Conservation (phyloP, 2,888 invertebrate genomes). For the Dimorphilus gyrociliatus region DNA sequence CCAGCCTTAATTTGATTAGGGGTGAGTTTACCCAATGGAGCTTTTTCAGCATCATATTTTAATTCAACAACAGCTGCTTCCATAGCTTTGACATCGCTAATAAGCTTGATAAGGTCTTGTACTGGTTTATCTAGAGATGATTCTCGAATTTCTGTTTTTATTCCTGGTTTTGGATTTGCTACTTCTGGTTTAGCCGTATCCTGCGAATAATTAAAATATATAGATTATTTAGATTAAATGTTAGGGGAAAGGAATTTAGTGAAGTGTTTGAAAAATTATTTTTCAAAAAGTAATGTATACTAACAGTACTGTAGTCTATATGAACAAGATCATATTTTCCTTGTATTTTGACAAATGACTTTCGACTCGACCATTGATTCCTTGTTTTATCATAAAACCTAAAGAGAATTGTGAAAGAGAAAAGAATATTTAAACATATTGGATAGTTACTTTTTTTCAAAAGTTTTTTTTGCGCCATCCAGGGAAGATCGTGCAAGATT, state of each 20-base stretch:
- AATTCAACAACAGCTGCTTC: conserved; percentile 40
- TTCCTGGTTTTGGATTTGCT: too few relatives aligned
- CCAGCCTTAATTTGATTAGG: conserved; percentile 40
- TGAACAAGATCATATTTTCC: conserved; percentile 41
- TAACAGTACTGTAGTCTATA: conserved; percentile 40
- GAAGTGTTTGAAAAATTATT: too few relatives aligned
- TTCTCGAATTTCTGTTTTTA: too few relatives aligned
- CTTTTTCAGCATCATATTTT: conserved; percentile 41
- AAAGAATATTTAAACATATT: too few relatives aligned
- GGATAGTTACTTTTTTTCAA: conserved; percentile 39
- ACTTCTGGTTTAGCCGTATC: too few relatives aligned
- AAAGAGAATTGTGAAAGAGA: conserved; percentile 6
- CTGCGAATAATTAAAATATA: too few relatives aligned
- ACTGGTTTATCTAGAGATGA: too few relatives aligned
- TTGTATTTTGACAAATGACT: conserved; percentile 34
- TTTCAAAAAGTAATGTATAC: too few relatives aligned
- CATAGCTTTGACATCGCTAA: conserved; percentile 41
- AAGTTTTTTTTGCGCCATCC: conserved; percentile 36
- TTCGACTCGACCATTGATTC: conserved; percentile 37
- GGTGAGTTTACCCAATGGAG: conserved; percentile 42
- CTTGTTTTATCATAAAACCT: conserved; percentile 41
- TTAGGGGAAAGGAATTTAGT: too few relatives aligned
- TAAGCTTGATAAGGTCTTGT: conserved; percentile 37
- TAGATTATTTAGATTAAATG: too few relatives aligned
- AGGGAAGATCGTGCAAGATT: conserved; percentile 32